Conservation (phyloP, 2,113 vertebrate species). For the Alethe castanea region DNA sequence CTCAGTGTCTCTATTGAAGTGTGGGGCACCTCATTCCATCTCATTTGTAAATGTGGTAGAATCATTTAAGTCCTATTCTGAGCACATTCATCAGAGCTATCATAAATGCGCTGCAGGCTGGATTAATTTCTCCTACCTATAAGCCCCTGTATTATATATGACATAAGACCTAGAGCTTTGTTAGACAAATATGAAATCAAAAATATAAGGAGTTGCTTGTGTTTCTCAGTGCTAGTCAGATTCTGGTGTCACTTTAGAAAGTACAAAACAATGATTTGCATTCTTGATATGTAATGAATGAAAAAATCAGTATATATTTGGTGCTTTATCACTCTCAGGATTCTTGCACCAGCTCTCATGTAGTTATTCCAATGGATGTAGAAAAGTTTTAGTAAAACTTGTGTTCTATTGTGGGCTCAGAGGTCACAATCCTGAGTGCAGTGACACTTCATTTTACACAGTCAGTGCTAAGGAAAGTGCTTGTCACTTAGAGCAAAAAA, state of each 20-base stretch:
- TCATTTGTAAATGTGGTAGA: neutral
- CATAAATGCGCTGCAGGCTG: neutral
- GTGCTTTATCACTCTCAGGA: constrained; percentile 14
- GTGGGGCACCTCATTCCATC: neutral
- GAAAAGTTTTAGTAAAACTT: constrained; percentile 17
- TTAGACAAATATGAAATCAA: neutral
- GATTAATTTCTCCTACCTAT: neutral
- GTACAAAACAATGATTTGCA: constrained; percentile 5
- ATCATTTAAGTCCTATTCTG: neutral
- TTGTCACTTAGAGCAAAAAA: neutral
- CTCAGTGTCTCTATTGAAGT: neutral
- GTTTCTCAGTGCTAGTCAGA: neutral
- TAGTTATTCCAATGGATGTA: neutral
- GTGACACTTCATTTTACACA: neutral
- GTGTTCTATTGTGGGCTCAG: neutral
- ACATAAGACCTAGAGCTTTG: neutral
- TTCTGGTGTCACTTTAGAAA: neutral
- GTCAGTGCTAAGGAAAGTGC: neutral
- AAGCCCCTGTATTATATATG: neutral
- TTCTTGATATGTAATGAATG: constrained; percentile 47
- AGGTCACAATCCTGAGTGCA: neutral
- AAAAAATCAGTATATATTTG: neutral
- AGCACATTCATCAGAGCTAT: neutral
- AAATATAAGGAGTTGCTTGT: neutral
- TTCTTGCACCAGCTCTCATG: neutral